A percentile compares a stretch with the other conserved stretches of the same genome.
These are phyloP conservation scores for Ethmia dodecea DNA, from an alignment of 2,888 invertebrate species.

Conservation along the genomic window DNA sequence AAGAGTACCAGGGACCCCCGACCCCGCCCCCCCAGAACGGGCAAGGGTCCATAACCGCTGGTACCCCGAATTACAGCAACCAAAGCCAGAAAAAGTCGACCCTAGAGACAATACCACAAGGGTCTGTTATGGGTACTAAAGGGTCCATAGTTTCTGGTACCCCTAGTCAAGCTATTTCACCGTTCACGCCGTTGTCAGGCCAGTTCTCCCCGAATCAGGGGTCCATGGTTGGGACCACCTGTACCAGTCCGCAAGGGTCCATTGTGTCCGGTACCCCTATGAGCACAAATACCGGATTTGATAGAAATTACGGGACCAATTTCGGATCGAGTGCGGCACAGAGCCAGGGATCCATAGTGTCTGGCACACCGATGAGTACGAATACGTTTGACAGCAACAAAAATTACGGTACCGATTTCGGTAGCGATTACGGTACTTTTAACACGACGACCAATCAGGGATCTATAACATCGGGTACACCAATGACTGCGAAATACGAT, in stretches of 20 bases:
- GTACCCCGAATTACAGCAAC: constrained; percentile 36
- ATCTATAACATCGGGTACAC: constrained; percentile 21
- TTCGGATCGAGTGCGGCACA: constrained; percentile 27
- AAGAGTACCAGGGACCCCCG: constrained; percentile 45
- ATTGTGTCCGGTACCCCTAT: constrained; percentile 32
- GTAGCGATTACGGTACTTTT: constrained; percentile 1
- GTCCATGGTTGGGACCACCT: constrained; percentile 22
- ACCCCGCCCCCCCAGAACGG: constrained; percentile 36
- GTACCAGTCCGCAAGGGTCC: constrained; percentile 22
- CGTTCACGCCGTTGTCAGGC: constrained; percentile 30
- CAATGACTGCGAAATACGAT: constrained; percentile 16
- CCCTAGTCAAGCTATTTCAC: constrained; percentile 30
- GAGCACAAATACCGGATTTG: constrained; percentile 1
- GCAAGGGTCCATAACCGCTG: no score
- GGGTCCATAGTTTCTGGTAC: constrained; percentile 37
- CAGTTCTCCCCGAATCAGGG: constrained; percentile 27
- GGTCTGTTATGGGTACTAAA: constrained; percentile 44
- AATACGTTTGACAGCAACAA: constrained; percentile 3
- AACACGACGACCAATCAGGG: constrained; percentile 3
- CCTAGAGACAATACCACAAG: constrained; percentile 61
- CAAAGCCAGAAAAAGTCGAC: constrained; percentile 45
- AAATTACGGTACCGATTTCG: constrained; percentile 9
- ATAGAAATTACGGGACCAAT: constrained; percentile 12
- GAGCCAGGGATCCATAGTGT: constrained; percentile 24
- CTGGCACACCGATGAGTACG: constrained; percentile 23